Percentiles rank a stretch among this genome's conserved stretches.
Conservation (phyloP, 2,888 invertebrate genomes). For the Aphrophora alni region DNA sequence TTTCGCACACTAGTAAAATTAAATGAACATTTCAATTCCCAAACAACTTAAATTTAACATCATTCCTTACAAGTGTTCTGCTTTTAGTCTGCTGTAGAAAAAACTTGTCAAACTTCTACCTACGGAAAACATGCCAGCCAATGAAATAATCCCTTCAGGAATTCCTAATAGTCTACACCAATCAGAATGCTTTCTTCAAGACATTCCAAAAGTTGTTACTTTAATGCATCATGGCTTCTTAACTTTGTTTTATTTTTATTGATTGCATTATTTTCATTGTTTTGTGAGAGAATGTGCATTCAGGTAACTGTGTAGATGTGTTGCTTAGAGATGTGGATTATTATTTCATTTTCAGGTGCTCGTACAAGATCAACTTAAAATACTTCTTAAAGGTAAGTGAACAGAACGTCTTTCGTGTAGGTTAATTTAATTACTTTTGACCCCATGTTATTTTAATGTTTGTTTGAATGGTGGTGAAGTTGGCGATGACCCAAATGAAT, state of each 20-base stretch:
- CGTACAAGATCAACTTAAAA: neutral
- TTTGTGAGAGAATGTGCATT: constrained; percentile 6
- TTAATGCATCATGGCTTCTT: constrained; percentile 9
- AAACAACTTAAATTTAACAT: neutral
- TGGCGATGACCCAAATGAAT: neutral
- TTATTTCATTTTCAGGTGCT: neutral
- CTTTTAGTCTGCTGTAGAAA: neutral
- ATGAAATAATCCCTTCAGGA: neutral
- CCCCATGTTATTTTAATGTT: constrained; percentile 6
- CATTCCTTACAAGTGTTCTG: neutral
- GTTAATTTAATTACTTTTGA: neutral
- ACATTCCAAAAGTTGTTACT: constrained; percentile 9
- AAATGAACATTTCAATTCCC: neutral
- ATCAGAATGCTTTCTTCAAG: neutral
- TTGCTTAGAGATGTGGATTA: neutral
- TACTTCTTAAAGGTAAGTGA: neutral
- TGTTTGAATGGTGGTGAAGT: neutral
- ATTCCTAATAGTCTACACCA: neutral
- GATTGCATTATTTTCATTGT: constrained; percentile 9
- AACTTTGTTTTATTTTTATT: constrained; percentile 6
- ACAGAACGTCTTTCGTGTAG: neutral
- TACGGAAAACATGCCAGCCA: constrained; percentile 9
- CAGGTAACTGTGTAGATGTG: constrained; percentile 2
- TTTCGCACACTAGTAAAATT: neutral
- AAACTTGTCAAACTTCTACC: constrained; percentile 9